These are phyloP conservation scores for Pyrrhia umbra DNA, from an alignment of 2,888 invertebrate genomes.

Conservation along the genomic window DNA sequence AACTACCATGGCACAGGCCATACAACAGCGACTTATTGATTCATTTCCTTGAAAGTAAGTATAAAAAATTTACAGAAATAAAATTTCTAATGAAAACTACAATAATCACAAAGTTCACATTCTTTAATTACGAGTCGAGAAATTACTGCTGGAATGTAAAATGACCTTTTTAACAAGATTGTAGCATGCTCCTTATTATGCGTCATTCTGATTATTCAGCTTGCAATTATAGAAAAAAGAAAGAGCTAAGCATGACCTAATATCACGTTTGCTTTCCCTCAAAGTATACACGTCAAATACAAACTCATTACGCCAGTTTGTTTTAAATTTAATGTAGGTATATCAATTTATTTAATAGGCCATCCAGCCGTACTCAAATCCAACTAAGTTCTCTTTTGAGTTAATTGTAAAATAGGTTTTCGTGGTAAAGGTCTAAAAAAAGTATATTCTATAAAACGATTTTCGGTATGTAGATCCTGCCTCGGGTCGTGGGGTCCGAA, in stretches of 20 bases:
- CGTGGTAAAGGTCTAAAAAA: too few species aligned
- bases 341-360: too few species aligned
- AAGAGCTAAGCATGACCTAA: not conserved
- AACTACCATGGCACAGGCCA: not conserved
- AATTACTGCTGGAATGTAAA: conserved; percentile 17
- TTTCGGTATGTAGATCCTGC: too few species aligned
- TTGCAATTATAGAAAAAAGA: conserved; percentile 14
- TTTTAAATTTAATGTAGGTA: too few species aligned
- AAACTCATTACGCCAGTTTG: too few species aligned
- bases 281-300: too few species aligned
- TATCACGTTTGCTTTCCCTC: too few species aligned
- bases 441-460: too few species aligned
- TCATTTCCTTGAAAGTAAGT: conserved; percentile 9
- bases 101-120: conserved; percentile 11
- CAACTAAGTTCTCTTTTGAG: too few species aligned
- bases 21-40: conserved; percentile 8
- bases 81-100: conserved; percentile 2
- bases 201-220: conserved; percentile 20
- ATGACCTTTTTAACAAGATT: conserved; percentile 19
- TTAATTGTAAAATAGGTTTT: too few species aligned
- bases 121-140: conserved; percentile 10
- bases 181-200: conserved; percentile 12
- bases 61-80: conserved; percentile 6
- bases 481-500: too few species aligned
- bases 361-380: too few species aligned